Percentiles rank a stretch among this genome's conserved stretches.
These are phyloP conservation scores for Anthopleura sola DNA, from an alignment of 64 coral and sea anemone species.

Conservation along the genomic window DNA sequence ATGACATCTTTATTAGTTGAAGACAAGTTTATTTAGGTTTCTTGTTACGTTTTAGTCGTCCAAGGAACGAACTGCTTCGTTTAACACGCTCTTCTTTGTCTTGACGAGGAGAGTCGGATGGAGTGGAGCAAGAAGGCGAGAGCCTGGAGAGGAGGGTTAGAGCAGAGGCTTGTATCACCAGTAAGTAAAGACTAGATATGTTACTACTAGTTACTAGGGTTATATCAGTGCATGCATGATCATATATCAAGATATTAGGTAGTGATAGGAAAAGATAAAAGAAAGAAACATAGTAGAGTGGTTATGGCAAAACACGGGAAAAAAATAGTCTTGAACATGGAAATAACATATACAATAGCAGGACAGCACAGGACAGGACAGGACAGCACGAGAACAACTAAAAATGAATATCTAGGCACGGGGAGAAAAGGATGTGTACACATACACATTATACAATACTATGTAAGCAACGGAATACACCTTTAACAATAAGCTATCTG, in stretches of 20 bases:
- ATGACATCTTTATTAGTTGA: neutral
- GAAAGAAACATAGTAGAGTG: neutral
- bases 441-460: too few relatives aligned
- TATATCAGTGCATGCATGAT: neutral
- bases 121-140: slow-evolving; percentile 19
- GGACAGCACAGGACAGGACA: too few relatives aligned
- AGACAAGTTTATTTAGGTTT: neutral
- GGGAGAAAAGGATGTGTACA: too few relatives aligned
- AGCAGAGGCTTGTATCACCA: slow-evolving; percentile 9
- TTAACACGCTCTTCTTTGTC: neutral
- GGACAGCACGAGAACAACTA: too few relatives aligned
- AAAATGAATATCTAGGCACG: too few relatives aligned
- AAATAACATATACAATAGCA: too few relatives aligned
- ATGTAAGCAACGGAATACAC: neutral
- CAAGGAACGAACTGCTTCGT: slow-evolving; percentile 22
- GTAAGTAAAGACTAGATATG: neutral
- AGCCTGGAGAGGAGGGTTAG: slow-evolving; percentile 36
- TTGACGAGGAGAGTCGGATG: neutral
- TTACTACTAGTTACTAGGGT: neutral
- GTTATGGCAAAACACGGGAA: too few relatives aligned
- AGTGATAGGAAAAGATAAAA: neutral
- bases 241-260: neutral
- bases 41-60: slow-evolving; percentile 17
- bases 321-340: too few relatives aligned
- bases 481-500: neutral